These are phyloP conservation scores for Lycodopsis pacificus DNA, from an alignment of 2,797 vertebrate genomes.

Conservation along the genomic window DNA sequence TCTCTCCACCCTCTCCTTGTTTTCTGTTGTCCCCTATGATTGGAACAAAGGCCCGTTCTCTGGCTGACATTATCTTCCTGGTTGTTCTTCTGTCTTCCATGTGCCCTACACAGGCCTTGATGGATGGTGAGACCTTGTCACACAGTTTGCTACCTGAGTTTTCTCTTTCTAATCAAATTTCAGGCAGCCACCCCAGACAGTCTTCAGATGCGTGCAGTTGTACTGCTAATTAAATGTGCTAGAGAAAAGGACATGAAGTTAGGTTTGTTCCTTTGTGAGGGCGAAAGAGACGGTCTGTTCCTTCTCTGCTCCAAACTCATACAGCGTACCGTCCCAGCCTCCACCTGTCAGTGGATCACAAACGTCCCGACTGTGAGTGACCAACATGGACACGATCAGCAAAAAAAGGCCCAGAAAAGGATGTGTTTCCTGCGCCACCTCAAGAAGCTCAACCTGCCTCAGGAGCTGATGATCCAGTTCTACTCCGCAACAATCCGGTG, in stretches of 20 bases:
- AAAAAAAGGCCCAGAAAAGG: too few species aligned
- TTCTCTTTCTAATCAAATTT: background rate
- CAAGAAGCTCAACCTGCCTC: too few species aligned
- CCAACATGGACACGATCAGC: too few species aligned
- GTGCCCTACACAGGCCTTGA: background rate
- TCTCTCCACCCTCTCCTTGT: background rate
- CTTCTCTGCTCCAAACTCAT: background rate
- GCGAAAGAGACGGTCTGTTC: background rate
- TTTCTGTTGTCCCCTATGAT: constrained; percentile 1
- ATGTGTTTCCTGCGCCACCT: too few species aligned
- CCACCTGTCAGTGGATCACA: too few species aligned
- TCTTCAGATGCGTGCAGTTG: background rate
- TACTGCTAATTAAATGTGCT: background rate
- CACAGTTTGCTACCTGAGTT: constrained; percentile 3
- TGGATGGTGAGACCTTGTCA: constrained; percentile 1
- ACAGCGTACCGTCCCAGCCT: too few species aligned
- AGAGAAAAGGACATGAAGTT: background rate
- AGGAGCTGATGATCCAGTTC: too few species aligned
- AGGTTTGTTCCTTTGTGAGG: background rate
- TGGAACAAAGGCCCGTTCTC: constrained; percentile 7
- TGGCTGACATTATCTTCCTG: background rate
- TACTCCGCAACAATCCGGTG: too few species aligned
- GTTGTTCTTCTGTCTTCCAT: background rate
- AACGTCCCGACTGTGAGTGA: too few species aligned
- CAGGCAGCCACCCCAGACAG: background rate